phyloP scores from a whole-genome alignment of 2,797 vertebrate genomes.

The Paedocypris micromegethes region DNA sequence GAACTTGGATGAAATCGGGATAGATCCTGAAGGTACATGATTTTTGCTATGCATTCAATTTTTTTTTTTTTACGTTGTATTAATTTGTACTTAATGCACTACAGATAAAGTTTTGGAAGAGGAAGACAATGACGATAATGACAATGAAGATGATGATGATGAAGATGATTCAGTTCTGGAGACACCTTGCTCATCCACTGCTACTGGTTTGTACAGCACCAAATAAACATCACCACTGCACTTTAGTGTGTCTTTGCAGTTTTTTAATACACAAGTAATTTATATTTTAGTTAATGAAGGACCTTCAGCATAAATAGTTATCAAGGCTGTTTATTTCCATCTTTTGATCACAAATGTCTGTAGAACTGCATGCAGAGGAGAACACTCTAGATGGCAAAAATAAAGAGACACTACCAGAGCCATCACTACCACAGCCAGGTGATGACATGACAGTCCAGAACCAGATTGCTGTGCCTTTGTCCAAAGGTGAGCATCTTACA shows the following conservation, averaged over 20 bases:
- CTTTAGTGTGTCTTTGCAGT: too few species aligned
- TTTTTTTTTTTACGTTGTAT: neutral
- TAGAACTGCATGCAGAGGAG: slow-evolving; percentile 35
- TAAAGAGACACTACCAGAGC: slow-evolving; percentile 16
- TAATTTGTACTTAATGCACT: neutral
- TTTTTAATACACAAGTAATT: too few species aligned
- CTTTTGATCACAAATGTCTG: neutral
- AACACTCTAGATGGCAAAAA: slow-evolving; percentile 6
- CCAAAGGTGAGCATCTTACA: slow-evolving; percentile 26
- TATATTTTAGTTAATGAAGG: too few species aligned
- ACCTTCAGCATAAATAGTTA: too few species aligned
- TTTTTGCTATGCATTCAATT: neutral
- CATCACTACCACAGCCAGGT: slow-evolving; percentile 17
- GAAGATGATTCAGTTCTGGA: slow-evolving; percentile 6
- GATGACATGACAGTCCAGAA: slow-evolving; percentile 16
- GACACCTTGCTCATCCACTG: slow-evolving; percentile 5
- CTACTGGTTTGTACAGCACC: slow-evolving; percentile 29
- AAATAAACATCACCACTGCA: too few species aligned
- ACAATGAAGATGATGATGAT: slow-evolving; percentile 5
- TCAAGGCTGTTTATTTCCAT: too few species aligned
- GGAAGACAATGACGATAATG: too few species aligned
- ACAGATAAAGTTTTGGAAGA: slow-evolving; percentile 32
- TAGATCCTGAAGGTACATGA: slow-evolving; percentile 35
- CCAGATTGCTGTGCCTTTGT: slow-evolving; percentile 8
- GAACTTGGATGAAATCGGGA: slow-evolving; percentile 41